These are phyloP conservation scores for Grammomys surdaster DNA, from an alignment of 2,113 vertebrate genomes.

Conservation along the genomic window DNA sequence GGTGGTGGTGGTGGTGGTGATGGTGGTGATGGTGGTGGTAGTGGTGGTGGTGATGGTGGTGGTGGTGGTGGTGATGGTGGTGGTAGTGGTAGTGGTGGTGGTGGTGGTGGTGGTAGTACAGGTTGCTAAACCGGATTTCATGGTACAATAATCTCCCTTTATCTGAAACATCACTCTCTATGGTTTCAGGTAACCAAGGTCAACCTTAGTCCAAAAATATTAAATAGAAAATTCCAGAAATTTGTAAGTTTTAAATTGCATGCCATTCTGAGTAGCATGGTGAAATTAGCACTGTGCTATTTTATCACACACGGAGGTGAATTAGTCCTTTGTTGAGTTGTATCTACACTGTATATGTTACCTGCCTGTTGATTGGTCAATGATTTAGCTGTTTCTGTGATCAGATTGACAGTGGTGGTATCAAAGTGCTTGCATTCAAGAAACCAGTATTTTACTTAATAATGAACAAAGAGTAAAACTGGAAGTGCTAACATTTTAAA, in stretches of 20 bases:
- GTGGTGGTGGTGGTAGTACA: too few relatives aligned
- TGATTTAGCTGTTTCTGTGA: neutral
- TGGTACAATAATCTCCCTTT: neutral
- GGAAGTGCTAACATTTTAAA: neutral
- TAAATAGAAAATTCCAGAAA: constrained; percentile 38
- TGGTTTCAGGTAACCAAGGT: neutral
- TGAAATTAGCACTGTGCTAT: neutral
- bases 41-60: too few relatives aligned
- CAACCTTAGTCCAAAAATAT: neutral
- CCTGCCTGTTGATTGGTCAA: neutral
- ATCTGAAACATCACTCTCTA: neutral
- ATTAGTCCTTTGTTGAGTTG: neutral
- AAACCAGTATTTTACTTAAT: neutral
- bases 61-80: too few relatives aligned
- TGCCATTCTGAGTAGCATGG: neutral
- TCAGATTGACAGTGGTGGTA: neutral
- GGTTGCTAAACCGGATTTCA: constrained; percentile 39
- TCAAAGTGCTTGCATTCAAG: neutral
- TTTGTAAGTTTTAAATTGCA: neutral
- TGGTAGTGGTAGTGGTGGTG: too few relatives aligned
- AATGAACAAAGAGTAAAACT: neutral
- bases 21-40: too few relatives aligned
- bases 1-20: too few relatives aligned
- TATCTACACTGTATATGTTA: neutral
- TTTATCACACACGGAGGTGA: neutral